Conservation (phyloP, 2,888 invertebrate species). For the Abrostola triplasia region DNA sequence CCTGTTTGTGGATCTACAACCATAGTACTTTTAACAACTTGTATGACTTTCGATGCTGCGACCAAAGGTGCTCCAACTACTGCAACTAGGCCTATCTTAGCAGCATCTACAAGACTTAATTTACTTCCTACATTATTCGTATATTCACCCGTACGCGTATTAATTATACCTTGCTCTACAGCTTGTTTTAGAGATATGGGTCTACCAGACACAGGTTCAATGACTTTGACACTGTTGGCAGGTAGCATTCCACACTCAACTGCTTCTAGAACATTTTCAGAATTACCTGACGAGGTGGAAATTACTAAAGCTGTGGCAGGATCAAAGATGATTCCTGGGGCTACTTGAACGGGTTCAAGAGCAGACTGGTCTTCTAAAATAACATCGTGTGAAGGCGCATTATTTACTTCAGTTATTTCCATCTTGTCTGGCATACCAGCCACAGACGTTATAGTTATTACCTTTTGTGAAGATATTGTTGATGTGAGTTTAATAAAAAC, state of each 20-base stretch:
- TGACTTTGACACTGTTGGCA: conserved; percentile 90
- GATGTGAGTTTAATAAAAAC: conserved; percentile 87
- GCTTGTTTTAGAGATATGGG: conserved; percentile 92
- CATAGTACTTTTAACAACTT: conserved; percentile 90
- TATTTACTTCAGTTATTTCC: conserved; percentile 89
- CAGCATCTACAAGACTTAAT: conserved; percentile 92
- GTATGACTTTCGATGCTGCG: conserved; percentile 91
- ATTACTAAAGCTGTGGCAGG: conserved; percentile 93
- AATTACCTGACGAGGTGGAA: conserved; percentile 91
- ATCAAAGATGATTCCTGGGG: conserved; percentile 93
- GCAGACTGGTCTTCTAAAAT: conserved; percentile 76
- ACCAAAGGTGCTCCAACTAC: conserved; percentile 93
- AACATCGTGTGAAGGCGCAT: conserved; percentile 58
- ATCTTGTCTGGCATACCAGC: conserved; percentile 92
- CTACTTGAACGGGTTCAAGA: conserved; percentile 92
- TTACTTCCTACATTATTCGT: conserved; percentile 90
- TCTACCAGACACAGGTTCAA: conserved; percentile 91
- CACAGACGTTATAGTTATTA: conserved; percentile 92
- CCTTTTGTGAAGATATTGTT: conserved; percentile 86
- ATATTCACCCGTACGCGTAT: conserved; percentile 91
- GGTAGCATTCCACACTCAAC: conserved; percentile 93
- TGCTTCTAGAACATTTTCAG: conserved; percentile 92
- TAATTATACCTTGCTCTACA: conserved; percentile 91
- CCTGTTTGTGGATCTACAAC: conserved; percentile 94
- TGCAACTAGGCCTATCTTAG: conserved; percentile 92